Evolutionary conservation across 2,888 invertebrate genomes (phyloP).

Genomic region (Chrysomela aeneicollis): DNA sequence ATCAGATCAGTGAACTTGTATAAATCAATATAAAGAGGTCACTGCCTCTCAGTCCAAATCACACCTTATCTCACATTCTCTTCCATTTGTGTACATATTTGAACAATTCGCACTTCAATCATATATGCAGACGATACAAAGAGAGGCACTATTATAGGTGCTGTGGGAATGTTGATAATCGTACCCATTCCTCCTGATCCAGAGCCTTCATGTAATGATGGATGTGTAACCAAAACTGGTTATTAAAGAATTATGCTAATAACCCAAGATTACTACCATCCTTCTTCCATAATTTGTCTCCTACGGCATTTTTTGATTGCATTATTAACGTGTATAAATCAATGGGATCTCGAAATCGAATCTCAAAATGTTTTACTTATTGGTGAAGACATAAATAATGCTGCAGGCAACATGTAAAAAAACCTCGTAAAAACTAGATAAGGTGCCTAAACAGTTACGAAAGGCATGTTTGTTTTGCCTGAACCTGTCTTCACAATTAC

Average conservation of each 20-base stretch:
- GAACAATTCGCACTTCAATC: not conserved
- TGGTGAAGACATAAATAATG: no score
- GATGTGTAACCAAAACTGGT: slow-evolving; percentile 12
- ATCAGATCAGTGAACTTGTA: not conserved
- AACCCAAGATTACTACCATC: slow-evolving; percentile 5
- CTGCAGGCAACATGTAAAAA: no score
- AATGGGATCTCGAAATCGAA: not conserved
- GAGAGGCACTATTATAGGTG: no score
- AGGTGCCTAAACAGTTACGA: no score
- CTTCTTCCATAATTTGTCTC: not conserved
- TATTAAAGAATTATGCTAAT: slow-evolving; percentile 26
- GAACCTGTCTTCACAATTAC: no score
- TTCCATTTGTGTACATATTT: not conserved
- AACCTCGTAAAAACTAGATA: no score
- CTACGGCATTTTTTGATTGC: slow-evolving; percentile 11
- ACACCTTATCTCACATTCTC: not conserved
- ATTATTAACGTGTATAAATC: slow-evolving; percentile 11
- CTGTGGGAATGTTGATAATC: no score
- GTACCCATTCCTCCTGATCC: not conserved
- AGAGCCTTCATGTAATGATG: not conserved
- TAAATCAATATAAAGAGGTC: not conserved
- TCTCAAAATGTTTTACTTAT: not conserved
- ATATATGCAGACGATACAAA: no score
- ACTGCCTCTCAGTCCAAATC: not conserved
- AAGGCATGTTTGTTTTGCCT: no score